Evolutionary conservation across 92 coral and sea anemone genomes (phyloP).

Genomic region (Epizoanthus scotinus): DNA sequence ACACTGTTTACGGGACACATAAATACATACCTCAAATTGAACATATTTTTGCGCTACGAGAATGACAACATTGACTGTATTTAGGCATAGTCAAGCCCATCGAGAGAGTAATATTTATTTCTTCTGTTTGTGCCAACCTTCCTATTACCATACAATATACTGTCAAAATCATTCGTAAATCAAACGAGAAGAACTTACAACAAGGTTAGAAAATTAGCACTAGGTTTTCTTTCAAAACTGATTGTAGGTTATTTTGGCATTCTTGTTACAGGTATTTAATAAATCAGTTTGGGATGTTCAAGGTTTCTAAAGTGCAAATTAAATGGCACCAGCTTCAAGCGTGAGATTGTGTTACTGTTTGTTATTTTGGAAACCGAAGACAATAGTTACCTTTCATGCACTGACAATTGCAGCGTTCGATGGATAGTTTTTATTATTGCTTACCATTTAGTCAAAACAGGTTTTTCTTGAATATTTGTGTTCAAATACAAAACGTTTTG

Average conservation of each 20-base stretch:
- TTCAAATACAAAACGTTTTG: too few species aligned
- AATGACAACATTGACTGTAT: conserved; percentile 21
- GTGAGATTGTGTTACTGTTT: too few species aligned
- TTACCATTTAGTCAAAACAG: too few species aligned
- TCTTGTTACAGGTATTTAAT: background rate
- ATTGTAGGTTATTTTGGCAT: background rate
- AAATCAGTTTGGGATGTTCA: background rate
- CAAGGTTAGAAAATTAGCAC: conserved; percentile 7
- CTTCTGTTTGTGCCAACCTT: conserved; percentile 10
- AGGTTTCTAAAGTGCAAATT: too few species aligned
- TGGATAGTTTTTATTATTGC: too few species aligned
- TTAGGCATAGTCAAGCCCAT: conserved; percentile 1
- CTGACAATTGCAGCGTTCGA: too few species aligned
- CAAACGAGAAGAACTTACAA: background rate
- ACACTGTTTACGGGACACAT: background rate
- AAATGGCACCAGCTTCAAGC: too few species aligned
- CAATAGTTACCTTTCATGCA: too few species aligned
- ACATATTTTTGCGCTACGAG: conserved; percentile 2
- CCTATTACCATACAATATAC: too few species aligned
- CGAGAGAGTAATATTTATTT: conserved; percentile 7
- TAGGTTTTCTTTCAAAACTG: conserved; percentile 1
- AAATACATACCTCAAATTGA: conserved; percentile 1
- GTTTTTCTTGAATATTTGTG: too few species aligned
- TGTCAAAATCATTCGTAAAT: conserved; percentile 1
- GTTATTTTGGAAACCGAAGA: too few species aligned